A percentile compares a stretch with the other conserved stretches of the same genome.
Evolutionary conservation across 92 coral and sea anemone species (phyloP).

Genomic region (Palythoa grandis): DNA sequence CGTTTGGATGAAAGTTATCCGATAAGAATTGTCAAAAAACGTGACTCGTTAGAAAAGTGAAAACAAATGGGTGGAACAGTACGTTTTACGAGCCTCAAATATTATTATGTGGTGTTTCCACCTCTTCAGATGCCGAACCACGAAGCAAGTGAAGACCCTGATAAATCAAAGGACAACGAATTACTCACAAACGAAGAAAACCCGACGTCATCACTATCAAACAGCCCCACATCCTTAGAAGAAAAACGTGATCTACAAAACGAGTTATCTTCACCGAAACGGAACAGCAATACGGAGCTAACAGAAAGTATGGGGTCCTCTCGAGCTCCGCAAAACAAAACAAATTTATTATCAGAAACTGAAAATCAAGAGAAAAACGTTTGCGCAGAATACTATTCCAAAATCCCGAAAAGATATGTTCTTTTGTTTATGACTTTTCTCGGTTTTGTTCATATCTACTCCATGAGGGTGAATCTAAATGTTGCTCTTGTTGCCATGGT

Average conservation of each 20-base stretch:
- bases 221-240: not conserved
- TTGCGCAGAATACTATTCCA: slow-evolving; percentile 15
- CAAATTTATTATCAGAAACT: not conserved
- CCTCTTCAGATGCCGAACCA: slow-evolving; percentile 27
- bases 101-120: not conserved
- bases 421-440: slow-evolving; percentile 83
- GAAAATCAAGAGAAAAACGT: slow-evolving; percentile 3
- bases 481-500: slow-evolving; percentile 99
- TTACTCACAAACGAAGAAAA: not conserved
- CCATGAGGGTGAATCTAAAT: slow-evolving; percentile 90
- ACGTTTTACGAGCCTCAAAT: not conserved
- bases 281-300: not conserved
- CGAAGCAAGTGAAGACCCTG: not conserved
- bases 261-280: slow-evolving; percentile 12
- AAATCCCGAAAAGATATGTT: slow-evolving; percentile 90
- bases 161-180: not conserved
- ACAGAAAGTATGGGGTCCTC: not conserved
- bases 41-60: not conserved
- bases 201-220: not conserved
- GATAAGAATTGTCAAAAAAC: too few relatives aligned
- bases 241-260: not conserved
- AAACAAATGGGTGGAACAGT: not conserved
- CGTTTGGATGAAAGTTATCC: not conserved
- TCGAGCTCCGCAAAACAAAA: not conserved
- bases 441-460: slow-evolving; percentile 94